Conservation (phyloP, 2,888 invertebrate genomes). For the Gortyna flavago region DNA sequence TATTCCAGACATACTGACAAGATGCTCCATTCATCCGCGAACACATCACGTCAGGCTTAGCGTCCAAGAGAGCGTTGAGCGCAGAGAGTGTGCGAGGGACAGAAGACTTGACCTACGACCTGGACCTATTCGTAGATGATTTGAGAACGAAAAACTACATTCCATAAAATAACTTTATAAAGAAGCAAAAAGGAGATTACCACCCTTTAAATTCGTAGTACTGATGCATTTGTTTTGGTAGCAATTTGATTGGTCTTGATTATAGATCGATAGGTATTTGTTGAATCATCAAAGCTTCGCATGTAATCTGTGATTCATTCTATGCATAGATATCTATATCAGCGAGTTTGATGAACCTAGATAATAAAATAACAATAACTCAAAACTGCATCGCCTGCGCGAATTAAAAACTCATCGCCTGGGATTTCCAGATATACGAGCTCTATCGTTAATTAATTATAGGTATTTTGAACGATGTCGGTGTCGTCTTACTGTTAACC, state of each 20-base stretch:
- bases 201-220: no score
- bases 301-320: slow-evolving; percentile 1
- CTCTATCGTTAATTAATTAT: not conserved
- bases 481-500: slow-evolving; percentile 18
- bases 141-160: no score
- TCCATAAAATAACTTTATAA: no score
- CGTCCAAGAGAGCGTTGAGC: no score
- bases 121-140: no score
- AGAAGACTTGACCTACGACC: not conserved
- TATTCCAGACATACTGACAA: not conserved
- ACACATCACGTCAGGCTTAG: not conserved
- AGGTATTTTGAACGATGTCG: not conserved
- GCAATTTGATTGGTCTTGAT: no score
- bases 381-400: slow-evolving; percentile 39
- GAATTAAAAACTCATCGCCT: not conserved
- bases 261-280: not conserved
- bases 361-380: slow-evolving; percentile 29
- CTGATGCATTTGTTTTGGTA: no score
- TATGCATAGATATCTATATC: not conserved
- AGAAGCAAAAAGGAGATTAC: no score
- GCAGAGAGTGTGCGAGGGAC: not conserved
- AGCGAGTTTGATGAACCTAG: slow-evolving; percentile 38
- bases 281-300: not conserved
- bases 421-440: slow-evolving; percentile 18
- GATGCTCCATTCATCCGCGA: not conserved